phyloP scores from a whole-genome alignment of 2,888 invertebrate genomes.

The Chrysomela aeneicollis region DNA sequence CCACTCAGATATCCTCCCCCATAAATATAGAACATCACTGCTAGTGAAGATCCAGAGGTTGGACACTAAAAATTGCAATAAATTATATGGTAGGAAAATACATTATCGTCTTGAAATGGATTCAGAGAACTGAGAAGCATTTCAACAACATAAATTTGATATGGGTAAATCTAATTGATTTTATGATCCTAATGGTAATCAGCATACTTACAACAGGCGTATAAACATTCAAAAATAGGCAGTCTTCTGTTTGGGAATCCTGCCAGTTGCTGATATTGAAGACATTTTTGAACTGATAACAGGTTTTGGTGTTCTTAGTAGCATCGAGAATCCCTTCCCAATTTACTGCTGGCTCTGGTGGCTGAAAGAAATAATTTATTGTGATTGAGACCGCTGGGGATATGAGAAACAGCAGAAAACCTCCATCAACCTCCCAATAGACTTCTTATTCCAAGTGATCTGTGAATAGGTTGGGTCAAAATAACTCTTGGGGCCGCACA shows the following conservation, averaged over 20 bases:
- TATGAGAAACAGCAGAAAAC: too few relatives aligned
- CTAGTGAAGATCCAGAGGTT: background rate
- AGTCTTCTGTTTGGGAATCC: slow-evolving; percentile 38
- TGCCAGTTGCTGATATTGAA: slow-evolving; percentile 4
- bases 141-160: too few relatives aligned
- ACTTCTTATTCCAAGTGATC: too few relatives aligned
- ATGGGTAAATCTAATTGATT: too few relatives aligned
- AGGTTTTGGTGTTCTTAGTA: slow-evolving; percentile 24
- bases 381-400: too few relatives aligned
- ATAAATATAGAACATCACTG: slow-evolving; percentile 12
- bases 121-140: too few relatives aligned
- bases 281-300: slow-evolving; percentile 20
- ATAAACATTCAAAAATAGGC: slow-evolving; percentile 42
- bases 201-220: slow-evolving; percentile 36
- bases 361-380: slow-evolving; percentile 12
- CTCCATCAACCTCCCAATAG: too few relatives aligned
- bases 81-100: too few relatives aligned
- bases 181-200: too few relatives aligned
- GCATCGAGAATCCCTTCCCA: slow-evolving; percentile 24
- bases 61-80: background rate
- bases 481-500: too few relatives aligned
- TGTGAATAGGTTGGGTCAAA: too few relatives aligned
- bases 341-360: slow-evolving; percentile 22
- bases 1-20: slow-evolving; percentile 11
- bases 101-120: too few relatives aligned